A percentile compares a stretch with the other conserved stretches of the same genome.
Evolutionary conservation across 1,140 invertebrate species (phyloP).

Genomic region (Gonatopus flavifemur): DNA sequence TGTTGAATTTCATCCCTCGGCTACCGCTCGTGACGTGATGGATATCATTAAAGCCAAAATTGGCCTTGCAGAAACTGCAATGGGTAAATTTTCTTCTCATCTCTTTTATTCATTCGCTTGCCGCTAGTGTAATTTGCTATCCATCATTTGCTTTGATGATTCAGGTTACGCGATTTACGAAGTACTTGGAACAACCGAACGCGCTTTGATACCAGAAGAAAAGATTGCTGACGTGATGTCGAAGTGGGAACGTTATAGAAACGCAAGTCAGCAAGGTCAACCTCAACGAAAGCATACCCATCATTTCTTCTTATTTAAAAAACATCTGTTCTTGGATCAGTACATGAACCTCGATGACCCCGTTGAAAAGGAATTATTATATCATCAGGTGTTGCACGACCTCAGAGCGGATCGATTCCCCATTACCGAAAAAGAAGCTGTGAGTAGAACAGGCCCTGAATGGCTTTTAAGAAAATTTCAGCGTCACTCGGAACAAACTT

Average conservation of each 20-base stretch:
- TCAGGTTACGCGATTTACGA: slow-evolving; percentile 79
- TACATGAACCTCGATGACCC: slow-evolving; percentile 83
- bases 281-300: slow-evolving; percentile 58
- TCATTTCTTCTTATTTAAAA: slow-evolving; percentile 83
- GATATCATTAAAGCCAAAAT: slow-evolving; percentile 90
- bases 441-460: slow-evolving; percentile 62
- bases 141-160: no score
- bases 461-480: not conserved
- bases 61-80: slow-evolving; percentile 80
- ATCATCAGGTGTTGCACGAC: slow-evolving; percentile 91
- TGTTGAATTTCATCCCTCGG: slow-evolving; percentile 92
- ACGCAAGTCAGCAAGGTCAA: slow-evolving; percentile 59
- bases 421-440: slow-evolving; percentile 89
- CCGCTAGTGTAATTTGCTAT: no score
- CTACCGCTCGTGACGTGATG: slow-evolving; percentile 88
- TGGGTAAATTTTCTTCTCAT: slow-evolving; percentile 55
- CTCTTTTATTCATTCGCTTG: slow-evolving; percentile 1
- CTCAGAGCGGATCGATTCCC: slow-evolving; percentile 88
- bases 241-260: slow-evolving; percentile 88
- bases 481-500: no score
- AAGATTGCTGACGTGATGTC: slow-evolving; percentile 93
- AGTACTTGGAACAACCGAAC: slow-evolving; percentile 78
- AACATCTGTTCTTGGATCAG: slow-evolving; percentile 87
- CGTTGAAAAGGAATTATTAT: slow-evolving; percentile 94
- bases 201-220: slow-evolving; percentile 80